Evolutionary conservation across 2,113 vertebrate genomes (phyloP).

Genomic region (chimpanzee (Pan troglodytes)): NHGRI_mPanTro3-v2.1_pri NC_086016.1:28250001-28250500

Average conservation of each 20-base stretch:
- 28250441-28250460: too few relatives aligned
- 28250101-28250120: background rate
- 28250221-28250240: background rate
- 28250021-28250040: background rate
- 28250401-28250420: background rate
- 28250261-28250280: background rate
- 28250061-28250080: too few relatives aligned
- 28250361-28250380: background rate
- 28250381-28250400: background rate
- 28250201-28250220: too few relatives aligned
- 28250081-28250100: background rate
- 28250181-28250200: background rate
- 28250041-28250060: background rate
- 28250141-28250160: too few relatives aligned
- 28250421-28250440: background rate
- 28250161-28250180: accelerated
- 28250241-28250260: background rate
- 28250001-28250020: background rate
- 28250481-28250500: background rate
- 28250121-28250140: background rate
- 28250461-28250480: background rate
- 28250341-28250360: background rate
- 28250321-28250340: too few relatives aligned
- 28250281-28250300: background rate
- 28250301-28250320: background rate